Base-by-base conservation (phyloP, 2,113 vertebrate species). In the Rhineura floridana region DNA sequence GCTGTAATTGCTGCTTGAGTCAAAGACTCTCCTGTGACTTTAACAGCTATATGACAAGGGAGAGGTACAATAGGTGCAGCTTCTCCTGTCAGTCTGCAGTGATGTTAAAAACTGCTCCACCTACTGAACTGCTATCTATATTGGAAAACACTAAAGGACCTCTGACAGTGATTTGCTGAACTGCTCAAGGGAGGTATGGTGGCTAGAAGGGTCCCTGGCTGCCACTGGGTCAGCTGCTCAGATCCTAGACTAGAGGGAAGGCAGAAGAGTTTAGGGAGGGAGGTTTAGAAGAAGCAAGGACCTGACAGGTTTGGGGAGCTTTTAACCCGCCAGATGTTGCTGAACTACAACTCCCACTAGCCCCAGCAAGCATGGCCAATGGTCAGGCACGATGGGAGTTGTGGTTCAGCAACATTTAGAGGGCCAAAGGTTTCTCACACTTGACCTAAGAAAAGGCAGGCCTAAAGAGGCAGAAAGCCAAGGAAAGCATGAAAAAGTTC, bases 21-120 rank as follows among this genome's bases (percentile, higher is more conserved):
- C 52, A 44, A 73, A 85, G 70, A 62, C 52, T 63, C 70, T 33
- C 39, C 33, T 44, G 30, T 75, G 70, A 52, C 70, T 76, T 84
- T 59, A 85, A 85, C 76, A 85, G 72, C 52, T 33, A 85, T 52
- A 85, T 62, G 70, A 85, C 72, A 76, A 85, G 70, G 70, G 84
- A 75, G 83, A 75, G 70, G 83, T 76, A 44, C 39, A 23, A 42
- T 10, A 85, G 52, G 72, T 21, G 81, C 63, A 83, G 81, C 81
- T 48, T 83, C 28, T 46, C 52, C 4, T 85, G 52, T 62, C 70
- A 62, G 39, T 62, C 52, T 85, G 8, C 12, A 85, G 30, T 76
- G 55, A 62, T 76, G 52, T 2, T 9, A 62, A 36, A 76, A 62
- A 25, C 50, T 33, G 72, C 25, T 62, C 70, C 28, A 76, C 70